Percentiles rank a stretch among this genome's conserved stretches.
Conservation (phyloP, 2,113 vertebrate species). For the Melozone crissalis region DNA sequence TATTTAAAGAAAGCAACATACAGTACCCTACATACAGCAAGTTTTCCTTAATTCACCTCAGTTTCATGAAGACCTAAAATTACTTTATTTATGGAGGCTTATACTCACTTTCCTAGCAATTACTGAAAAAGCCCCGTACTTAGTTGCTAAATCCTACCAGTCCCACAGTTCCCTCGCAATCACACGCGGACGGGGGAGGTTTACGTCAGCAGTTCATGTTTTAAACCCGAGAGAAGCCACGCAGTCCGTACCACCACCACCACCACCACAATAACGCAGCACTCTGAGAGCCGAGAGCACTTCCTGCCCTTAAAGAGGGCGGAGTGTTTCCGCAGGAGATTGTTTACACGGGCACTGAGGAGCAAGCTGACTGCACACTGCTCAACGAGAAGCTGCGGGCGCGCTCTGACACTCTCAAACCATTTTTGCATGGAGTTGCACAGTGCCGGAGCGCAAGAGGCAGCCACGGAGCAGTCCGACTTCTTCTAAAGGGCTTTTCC, state of each 20-base stretch:
- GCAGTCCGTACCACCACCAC: not conserved
- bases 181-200: accelerated
- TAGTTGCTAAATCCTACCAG: not conserved
- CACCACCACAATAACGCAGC: accelerated
- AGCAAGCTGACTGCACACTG: not conserved
- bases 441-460: not conserved
- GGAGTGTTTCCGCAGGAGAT: not conserved
- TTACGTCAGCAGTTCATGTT: no score
- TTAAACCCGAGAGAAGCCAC: not conserved
- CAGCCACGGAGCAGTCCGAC: accelerated
- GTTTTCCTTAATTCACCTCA: not conserved
- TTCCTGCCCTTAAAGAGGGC: not conserved
- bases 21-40: not conserved
- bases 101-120: not conserved
- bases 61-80: not conserved
- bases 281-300: accelerated
- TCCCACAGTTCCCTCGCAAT: not conserved
- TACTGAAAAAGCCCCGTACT: no score
- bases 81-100: accelerated
- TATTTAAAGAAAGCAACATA: not conserved
- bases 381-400: no score
- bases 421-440: accelerated
- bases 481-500: accelerated
- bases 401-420: accelerated
- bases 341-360: accelerated